These are phyloP conservation scores for Trypoxylus dichotomus DNA, from an alignment of 1,140 invertebrate genomes.

Conservation along the genomic window DNA sequence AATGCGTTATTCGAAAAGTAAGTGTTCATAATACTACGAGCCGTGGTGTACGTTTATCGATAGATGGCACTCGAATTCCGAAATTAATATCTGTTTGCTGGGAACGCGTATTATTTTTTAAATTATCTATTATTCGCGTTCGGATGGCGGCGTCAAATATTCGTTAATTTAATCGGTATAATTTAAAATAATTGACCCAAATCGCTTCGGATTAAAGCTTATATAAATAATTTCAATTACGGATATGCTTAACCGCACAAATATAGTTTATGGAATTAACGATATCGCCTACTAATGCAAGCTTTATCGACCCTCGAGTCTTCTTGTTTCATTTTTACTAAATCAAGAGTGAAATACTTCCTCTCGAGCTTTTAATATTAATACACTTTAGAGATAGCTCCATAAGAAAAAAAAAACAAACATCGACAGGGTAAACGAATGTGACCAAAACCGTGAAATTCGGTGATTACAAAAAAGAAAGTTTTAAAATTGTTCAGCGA, in stretches of 20 bases:
- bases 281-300: background rate
- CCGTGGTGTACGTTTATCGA: background rate
- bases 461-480: too few relatives aligned
- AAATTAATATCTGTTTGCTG: background rate
- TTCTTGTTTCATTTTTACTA: too few relatives aligned
- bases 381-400: too few relatives aligned
- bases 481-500: too few relatives aligned
- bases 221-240: constrained; percentile 26
- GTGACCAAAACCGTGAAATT: too few relatives aligned
- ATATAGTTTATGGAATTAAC: constrained; percentile 14
- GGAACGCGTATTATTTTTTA: background rate
- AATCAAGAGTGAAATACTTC: too few relatives aligned
- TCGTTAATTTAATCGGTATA: background rate
- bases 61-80: background rate
- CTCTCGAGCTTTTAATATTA: too few relatives aligned
- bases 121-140: background rate
- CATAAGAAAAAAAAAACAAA: too few relatives aligned
- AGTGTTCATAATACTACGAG: too few relatives aligned
- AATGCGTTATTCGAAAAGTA: too few relatives aligned
- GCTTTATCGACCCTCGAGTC: too few relatives aligned
- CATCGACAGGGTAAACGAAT: too few relatives aligned
- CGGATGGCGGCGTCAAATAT: background rate
- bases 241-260: constrained; percentile 20
- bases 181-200: constrained; percentile 26
- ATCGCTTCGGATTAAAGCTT: background rate